A percentile compares a stretch with the other conserved stretches of the same genome.
Conservation (phyloP, 1,140 invertebrate genomes). For the Dendroctonus valens region DNA sequence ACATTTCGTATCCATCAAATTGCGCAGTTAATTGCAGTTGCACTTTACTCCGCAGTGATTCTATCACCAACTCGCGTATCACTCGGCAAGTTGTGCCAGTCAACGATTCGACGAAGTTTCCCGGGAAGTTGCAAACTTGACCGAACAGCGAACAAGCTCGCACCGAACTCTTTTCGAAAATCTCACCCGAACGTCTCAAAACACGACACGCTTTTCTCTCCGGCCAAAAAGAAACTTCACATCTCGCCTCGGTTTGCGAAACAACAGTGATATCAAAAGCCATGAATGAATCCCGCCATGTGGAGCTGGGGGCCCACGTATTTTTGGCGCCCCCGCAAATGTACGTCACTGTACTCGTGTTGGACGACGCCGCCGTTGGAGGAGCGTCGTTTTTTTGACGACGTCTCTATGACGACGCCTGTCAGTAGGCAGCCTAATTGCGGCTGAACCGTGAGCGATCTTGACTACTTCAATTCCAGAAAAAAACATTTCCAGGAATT, state of each 20-base stretch:
- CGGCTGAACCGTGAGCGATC: neutral
- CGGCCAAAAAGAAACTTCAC: slow-evolving; percentile 18
- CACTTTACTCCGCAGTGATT: too few species aligned
- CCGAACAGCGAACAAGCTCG: too few species aligned
- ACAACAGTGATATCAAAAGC: slow-evolving; percentile 29
- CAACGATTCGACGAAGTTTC: too few species aligned
- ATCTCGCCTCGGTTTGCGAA: slow-evolving; percentile 21
- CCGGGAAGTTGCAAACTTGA: too few species aligned
- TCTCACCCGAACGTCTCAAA: neutral
- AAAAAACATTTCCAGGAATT: too few species aligned
- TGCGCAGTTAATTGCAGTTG: too few species aligned
- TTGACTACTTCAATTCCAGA: too few species aligned
- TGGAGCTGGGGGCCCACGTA: slow-evolving; percentile 21
- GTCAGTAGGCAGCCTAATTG: neutral
- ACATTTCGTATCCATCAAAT: too few species aligned
- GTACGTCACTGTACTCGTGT: slow-evolving; percentile 24
- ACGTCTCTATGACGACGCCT: slow-evolving; percentile 26
- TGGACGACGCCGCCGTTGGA: slow-evolving; percentile 17
- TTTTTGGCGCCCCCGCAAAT: slow-evolving; percentile 25
- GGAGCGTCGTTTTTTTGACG: slow-evolving; percentile 13
- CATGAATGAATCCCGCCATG: slow-evolving; percentile 28
- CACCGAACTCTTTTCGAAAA: too few species aligned
- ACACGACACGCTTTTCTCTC: slow-evolving; percentile 6
- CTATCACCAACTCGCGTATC: too few species aligned
- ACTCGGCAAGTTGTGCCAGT: too few species aligned